Evolutionary conservation across 1,140 invertebrate genomes (phyloP), one percentile per base, ranked within the genome.

Genomic region (Hylaeus volcanicus): DNA sequence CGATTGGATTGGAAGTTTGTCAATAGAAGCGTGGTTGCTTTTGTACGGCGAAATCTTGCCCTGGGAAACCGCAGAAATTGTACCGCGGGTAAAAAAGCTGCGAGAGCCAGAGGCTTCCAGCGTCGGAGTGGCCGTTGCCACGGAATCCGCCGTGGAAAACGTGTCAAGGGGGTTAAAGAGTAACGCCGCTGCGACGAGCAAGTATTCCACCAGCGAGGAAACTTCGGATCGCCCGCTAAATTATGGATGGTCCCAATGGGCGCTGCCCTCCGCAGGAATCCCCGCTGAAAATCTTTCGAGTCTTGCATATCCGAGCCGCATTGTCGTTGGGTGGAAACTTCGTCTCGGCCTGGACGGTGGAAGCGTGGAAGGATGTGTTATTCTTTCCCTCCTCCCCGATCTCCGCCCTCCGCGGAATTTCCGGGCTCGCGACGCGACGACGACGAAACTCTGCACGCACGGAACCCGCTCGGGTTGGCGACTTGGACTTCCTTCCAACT

Each of bases 101-200:
- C 26, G 63, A 56, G 43, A 43, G 55, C 39, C 53, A 11, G 41
- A 26, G 26, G 26, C 41, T 45, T 56, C 51, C 71, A 41, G 2
- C 53, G 48, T 45, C 56, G 43, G 77, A 82, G 69, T 60, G 80
- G 68, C 72, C 72, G 56, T 65, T 76, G 72, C 61, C 69, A 80
- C 70, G 84, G 26, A 58, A 83, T 83, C 73, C 80, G 64, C 75
- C 68, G 69, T 48, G 82, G 26, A 68, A 79, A 87, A 63, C 84
- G 79, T 86, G 77, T 87, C 86, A 86, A 87, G 84, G 78, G 84
- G 86, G 82, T 87, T 83, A 86, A 87, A 87, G 78, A 86, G 81
- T 56, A 71, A 83, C 78, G 63, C 81, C 66, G 73, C 71, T 77
- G 73, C 81, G 73, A 78, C 81, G 60, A 80, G 76, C 81, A 65